Evolutionary conservation across 2,888 invertebrate species (phyloP), one percentile per base, ranked within the genome.

Genomic region (Ferrisia virgata): DNA sequence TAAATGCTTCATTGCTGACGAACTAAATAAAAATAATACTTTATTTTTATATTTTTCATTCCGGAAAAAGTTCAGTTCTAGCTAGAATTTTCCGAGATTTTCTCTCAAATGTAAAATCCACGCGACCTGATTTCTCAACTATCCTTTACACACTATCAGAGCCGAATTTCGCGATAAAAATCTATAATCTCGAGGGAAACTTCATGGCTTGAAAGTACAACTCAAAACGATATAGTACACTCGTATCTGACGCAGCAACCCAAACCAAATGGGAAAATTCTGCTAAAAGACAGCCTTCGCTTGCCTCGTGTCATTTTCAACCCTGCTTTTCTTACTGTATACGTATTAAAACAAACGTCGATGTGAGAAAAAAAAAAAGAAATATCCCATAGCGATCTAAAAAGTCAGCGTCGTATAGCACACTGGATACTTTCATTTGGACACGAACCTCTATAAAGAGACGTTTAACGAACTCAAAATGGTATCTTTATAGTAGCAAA

Each of bases 401-500:
- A 64, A 64, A 47, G 47, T 47, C 47, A 40, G 47, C 47, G 6
- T 39, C 39, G 11, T 39, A 18, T 64, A 25, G 58, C 25, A 11
- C 58, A 28, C 25, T 64, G 58, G 58, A 64, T 28, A 28, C 58
- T 64, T 64, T 64, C 58, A 64, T 64, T 64, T 64, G 58, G 58
- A 64, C 58, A 28, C 58, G 28, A 64, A 64, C 28, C 58, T 64
- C 58, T 13, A 64, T 64, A 64, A 64, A 64, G 58, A 64, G 58
- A 64, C 58, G 58, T 64, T 64, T 64, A 64, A 64, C 58, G 58
- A 64, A 64, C 25, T 64, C 58, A 25, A 64, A 64, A 64, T 64
- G 58, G 58, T 28, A 28, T 22, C 58, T 64, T 64, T 64, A 64
- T 64, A 28, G 28, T 13, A 11, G 58, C 28, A 11, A 25, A 64